These are phyloP conservation scores for Eulemur coronatus DNA, from an alignment of 2,797 vertebrate species.

Conservation along the genomic window DNA sequence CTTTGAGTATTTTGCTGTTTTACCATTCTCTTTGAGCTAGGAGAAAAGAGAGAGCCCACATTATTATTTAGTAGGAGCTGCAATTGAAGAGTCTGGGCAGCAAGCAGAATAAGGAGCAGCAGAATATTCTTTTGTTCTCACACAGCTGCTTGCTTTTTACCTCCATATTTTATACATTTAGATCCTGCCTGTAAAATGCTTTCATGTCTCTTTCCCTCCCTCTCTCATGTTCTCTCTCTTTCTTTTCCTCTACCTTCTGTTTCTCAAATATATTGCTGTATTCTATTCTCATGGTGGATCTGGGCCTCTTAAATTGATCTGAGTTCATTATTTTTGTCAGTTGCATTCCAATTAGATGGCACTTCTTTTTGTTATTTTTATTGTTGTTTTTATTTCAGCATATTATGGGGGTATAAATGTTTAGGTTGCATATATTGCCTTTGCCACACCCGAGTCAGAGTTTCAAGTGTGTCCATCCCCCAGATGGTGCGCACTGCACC, in stretches of 20 bases:
- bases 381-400: too few species aligned
- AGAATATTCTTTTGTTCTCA: slow-evolving; percentile 71
- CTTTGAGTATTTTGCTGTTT: slow-evolving; percentile 70
- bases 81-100: slow-evolving; percentile 69
- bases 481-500: too few species aligned
- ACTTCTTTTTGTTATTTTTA: background rate
- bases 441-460: too few species aligned
- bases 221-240: background rate
- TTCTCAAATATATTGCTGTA: slow-evolving; percentile 25
- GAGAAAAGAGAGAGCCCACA: slow-evolving; percentile 60
- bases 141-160: slow-evolving; percentile 68
- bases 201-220: slow-evolving; percentile 37
- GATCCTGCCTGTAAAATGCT: slow-evolving; percentile 63
- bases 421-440: too few species aligned
- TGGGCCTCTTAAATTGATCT: slow-evolving; percentile 30
- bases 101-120: slow-evolving; percentile 75
- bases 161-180: slow-evolving; percentile 68
- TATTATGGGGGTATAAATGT: too few species aligned
- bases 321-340: slow-evolving; percentile 57
- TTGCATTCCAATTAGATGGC: slow-evolving; percentile 27
- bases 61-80: slow-evolving; percentile 71
- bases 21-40: slow-evolving; percentile 77
- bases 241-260: slow-evolving; percentile 7
- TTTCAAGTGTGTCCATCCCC: too few species aligned
- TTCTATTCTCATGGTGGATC: background rate